Evolutionary conservation across 2,113 vertebrate genomes (phyloP), one percentile per base, ranked within the genome.

Genomic region (Polypterus bichir): DNA sequence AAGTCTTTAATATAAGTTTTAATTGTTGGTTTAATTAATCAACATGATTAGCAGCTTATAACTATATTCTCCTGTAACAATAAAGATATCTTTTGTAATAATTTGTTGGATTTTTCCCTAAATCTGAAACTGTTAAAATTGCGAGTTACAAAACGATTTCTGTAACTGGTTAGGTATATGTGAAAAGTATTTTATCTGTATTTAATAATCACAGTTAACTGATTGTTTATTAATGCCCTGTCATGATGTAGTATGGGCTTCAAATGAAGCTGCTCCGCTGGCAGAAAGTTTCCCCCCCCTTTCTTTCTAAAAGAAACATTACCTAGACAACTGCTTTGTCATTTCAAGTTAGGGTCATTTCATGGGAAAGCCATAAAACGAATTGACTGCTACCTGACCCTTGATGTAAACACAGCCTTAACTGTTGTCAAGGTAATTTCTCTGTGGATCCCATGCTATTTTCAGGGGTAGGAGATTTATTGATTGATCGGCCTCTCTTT

Each of bases 291-390:
- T 27, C 2, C 27, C 27, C n/a, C 27, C 27, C 27, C 27, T 27
- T 48, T 57, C 59, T 57, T 62, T 47, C 49, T 27, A 57, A 44
- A 52, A 66, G 65, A 62, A 27, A 60, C 58, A 7, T 76, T 62
- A 65, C 70, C 72, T 69, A 68, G 71, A 66, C 71, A 63, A 69
- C 67, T 27, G 52, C 60, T 59, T 59, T 72, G 70, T 69, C 71
- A 68, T 53, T 46, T 45, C 47, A 63, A 9, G 27, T 65, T 59
- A 58, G 67, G 69, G 64, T 63, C 59, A 48, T 47, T 64, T 65
- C 56, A 45, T 58, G 56, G 2, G 56, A 49, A 11, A 48, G 44
- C 7, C 46, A n/a, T 61, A 47, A 68, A 62, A 69, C 60, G 62
- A 57, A 47, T 55, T 53, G 54, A 11, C 57, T 49, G 62, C 64